These are phyloP conservation scores for Ornithoptera priamus DNA, from an alignment of 2,888 invertebrate species.

Conservation along the genomic window DNA sequence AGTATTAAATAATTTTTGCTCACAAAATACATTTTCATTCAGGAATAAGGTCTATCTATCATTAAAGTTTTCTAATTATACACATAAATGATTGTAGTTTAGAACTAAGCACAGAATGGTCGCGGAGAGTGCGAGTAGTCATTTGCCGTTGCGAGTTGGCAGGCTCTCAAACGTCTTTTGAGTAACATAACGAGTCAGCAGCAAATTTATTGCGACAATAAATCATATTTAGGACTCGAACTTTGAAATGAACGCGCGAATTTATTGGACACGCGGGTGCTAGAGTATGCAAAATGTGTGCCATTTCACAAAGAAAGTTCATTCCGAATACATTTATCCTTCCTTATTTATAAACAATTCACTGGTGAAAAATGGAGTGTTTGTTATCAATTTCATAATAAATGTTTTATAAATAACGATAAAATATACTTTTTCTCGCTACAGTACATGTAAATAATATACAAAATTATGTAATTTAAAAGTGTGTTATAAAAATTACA, in stretches of 20 bases:
- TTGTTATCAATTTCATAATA: background rate
- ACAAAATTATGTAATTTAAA: background rate
- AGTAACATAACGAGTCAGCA: conserved; percentile 60
- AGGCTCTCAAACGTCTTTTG: conserved; percentile 65
- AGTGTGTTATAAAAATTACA: background rate
- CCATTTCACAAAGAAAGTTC: conserved; percentile 24
- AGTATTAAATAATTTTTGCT: too few species aligned
- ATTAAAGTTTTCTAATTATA: conserved; percentile 19
- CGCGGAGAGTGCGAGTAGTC: conserved; percentile 38
- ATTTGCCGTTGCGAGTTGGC: conserved; percentile 63
- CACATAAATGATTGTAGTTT: conserved; percentile 17
- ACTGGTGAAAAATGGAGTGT: background rate
- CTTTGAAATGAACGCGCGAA: conserved; percentile 46
- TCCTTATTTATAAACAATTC: conserved; percentile 7
- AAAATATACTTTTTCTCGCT: background rate
- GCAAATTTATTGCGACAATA: conserved; percentile 63
- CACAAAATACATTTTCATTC: background rate
- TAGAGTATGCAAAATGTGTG: conserved; percentile 27
- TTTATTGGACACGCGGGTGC: conserved; percentile 41
- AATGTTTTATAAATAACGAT: background rate
- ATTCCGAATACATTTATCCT: conserved; percentile 22
- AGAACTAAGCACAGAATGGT: conserved; percentile 25
- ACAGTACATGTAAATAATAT: background rate
- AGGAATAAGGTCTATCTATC: background rate
- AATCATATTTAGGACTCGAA: conserved; percentile 64